These are phyloP conservation scores for Bombyx mori DNA, from an alignment of 1,140 invertebrate species.

Conservation along the genomic window DNA sequence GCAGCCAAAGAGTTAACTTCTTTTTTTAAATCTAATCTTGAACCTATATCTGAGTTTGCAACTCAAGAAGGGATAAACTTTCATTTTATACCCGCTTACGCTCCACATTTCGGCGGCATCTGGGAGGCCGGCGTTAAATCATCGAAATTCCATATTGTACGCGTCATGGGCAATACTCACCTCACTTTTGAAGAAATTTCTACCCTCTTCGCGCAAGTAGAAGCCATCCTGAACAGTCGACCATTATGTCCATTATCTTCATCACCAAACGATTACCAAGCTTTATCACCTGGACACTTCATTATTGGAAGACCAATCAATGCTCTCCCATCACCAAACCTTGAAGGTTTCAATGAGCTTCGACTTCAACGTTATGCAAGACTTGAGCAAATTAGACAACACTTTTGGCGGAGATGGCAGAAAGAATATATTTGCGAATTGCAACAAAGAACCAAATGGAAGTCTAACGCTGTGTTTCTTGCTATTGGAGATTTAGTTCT, in stretches of 20 bases:
- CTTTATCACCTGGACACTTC: constrained; percentile 42
- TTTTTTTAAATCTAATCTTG: constrained; percentile 6
- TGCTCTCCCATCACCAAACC: constrained; percentile 11
- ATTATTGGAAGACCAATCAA: constrained; percentile 25
- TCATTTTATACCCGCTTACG: constrained; percentile 19
- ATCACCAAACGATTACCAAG: constrained; percentile 31
- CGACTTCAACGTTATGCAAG: constrained; percentile 8
- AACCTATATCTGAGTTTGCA: constrained; percentile 10
- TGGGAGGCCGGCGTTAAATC: constrained; percentile 29
- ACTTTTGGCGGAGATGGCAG: constrained; percentile 1
- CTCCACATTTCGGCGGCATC: constrained; percentile 36
- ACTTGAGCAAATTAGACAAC: constrained; percentile 13
- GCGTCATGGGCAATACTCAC: constrained; percentile 20
- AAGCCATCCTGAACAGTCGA: constrained; percentile 46
- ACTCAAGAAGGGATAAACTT: constrained; percentile 12
- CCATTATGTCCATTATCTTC: constrained; percentile 41
- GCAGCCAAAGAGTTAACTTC: constrained; percentile 8
- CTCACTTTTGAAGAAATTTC: constrained; percentile 37
- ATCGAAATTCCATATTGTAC: constrained; percentile 28
- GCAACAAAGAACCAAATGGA: constrained; percentile 3
- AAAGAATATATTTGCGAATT: constrained; percentile 1
- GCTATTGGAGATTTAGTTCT: neutral
- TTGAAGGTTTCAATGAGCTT: constrained; percentile 6
- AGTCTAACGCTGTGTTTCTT: neutral
- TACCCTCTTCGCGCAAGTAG: constrained; percentile 36